phyloP scores from a whole-genome alignment of 2,797 vertebrate species.

The Syngnathus acus region DNA sequence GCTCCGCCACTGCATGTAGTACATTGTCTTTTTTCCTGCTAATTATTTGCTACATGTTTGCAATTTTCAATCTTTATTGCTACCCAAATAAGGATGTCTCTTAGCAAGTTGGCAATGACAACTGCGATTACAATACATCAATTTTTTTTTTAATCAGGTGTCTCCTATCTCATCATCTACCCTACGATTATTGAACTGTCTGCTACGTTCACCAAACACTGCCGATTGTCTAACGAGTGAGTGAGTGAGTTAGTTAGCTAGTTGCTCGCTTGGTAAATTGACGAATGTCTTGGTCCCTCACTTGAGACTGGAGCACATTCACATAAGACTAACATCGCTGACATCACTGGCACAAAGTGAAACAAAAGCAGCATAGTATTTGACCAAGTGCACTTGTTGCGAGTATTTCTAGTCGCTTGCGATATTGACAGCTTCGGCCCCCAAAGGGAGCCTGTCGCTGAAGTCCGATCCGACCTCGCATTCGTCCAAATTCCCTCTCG shows the following conservation, averaged over 20 bases:
- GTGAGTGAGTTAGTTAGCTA: neutral
- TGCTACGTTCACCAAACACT: neutral
- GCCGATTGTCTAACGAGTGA: neutral
- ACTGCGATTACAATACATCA: neutral
- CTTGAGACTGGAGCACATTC: neutral
- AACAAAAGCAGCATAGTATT: constrained; percentile 1
- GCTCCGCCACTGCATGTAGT: neutral
- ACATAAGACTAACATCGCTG: neutral
- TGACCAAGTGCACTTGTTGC: constrained; percentile 9
- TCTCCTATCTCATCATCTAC: neutral
- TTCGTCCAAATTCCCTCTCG: constrained; percentile 78
- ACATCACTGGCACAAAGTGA: constrained; percentile 6
- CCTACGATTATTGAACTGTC: neutral
- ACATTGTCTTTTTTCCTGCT: neutral
- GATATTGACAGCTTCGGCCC: constrained; percentile 90
- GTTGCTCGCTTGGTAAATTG: neutral
- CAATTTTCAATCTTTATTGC: neutral
- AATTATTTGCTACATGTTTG: neutral
- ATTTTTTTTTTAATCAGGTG: neutral
- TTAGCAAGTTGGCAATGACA: neutral
- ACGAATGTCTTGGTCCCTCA: neutral
- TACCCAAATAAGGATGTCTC: neutral
- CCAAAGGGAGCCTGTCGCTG: constrained; percentile 86
- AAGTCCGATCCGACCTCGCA: constrained; percentile 88
- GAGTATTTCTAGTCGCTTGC: constrained; percentile 59